Evolutionary conservation across 2,797 vertebrate genomes (phyloP), one percentile per base, ranked within the genome.

Genomic region (Tragelaphus oryx): DNA sequence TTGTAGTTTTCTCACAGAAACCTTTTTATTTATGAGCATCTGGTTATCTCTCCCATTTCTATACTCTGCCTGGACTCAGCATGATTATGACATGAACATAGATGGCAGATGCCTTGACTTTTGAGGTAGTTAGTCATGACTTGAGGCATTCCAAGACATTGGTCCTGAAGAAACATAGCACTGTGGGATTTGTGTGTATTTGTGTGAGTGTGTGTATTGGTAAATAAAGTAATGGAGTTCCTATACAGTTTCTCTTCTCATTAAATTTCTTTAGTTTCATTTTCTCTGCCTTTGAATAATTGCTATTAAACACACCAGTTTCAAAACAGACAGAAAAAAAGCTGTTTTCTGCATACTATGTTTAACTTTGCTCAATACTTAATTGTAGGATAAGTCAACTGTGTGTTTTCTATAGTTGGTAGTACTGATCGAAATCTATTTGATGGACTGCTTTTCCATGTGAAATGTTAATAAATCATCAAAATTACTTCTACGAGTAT

Each of bases 211-310:
- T 98, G 96, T 97, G 96, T 98, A 97, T 97, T 93, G 65, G 94
- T 96, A 98, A 98, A 98, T 96, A 98, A 97, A 98, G 87, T 97
- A 98, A 97, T 97, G 95, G 93, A 97, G 92, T 95, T 97, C 94
- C 95, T 98, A 91, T 93, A 95, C 95, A 97, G 89, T 97, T 98
- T 98, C 97, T 97, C 97, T 97, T 97, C 96, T 98, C 91, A 82
- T 55, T 97, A 96, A 97, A 97, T 93, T 96, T 94, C 98, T 98
- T 96, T 96, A 97, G 92, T 97, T 98, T 97, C 87, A 96, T 96
- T 98, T 97, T 97, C 88, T 97, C 95, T 96, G 97, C 94, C 93
- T 98, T 98, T 97, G 93, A 98, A 97, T 96, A 98, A 95, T 96
- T 94, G 84, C 75, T 97, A 97, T 96, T 96, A 97, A 96, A 48